phyloP scores from a whole-genome alignment of 1,140 invertebrate genomes.

The Elymnias hypermnestra region DNA sequence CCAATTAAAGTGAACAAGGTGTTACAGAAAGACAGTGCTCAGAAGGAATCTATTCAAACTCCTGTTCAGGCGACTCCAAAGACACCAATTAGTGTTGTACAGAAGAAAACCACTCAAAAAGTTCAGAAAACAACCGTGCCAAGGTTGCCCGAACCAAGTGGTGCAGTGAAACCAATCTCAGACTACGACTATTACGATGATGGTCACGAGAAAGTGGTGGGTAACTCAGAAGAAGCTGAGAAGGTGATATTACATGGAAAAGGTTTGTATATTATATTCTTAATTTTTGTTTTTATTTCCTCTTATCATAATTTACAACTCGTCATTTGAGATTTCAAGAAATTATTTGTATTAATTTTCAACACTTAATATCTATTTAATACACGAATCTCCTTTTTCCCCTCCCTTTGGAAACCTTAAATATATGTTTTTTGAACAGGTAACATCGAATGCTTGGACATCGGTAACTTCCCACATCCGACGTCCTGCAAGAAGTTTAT shows the following conservation, averaged over 20 bases:
- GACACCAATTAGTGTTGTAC: constrained; percentile 14
- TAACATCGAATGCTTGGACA: constrained; percentile 87
- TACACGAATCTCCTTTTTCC: too few species aligned
- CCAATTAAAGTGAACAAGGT: constrained; percentile 15
- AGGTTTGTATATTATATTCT: constrained; percentile 35
- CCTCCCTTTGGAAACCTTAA: too few species aligned
- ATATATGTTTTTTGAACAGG: constrained; percentile 69
- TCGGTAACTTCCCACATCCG: constrained; percentile 92
- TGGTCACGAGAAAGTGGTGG: constrained; percentile 74
- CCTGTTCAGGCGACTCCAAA: neutral
- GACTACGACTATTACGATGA: constrained; percentile 85
- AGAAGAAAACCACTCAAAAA: constrained; percentile 11
- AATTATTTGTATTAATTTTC: too few species aligned
- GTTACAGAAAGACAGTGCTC: constrained; percentile 15
- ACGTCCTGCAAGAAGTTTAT: constrained; percentile 92
- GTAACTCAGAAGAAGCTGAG: constrained; percentile 74
- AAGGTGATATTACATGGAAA: constrained; percentile 77
- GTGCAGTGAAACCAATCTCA: constrained; percentile 55
- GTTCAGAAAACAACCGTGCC: constrained; percentile 2
- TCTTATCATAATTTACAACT: too few species aligned
- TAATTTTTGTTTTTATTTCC: too few species aligned
- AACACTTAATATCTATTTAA: too few species aligned
- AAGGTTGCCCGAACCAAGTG: constrained; percentile 27
- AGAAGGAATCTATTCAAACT: constrained; percentile 18
- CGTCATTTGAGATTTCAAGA: too few species aligned